These are phyloP conservation scores for Cataglyphis altisquamis DNA, from an alignment of 2,888 invertebrate genomes.

Conservation along the genomic window DNA sequence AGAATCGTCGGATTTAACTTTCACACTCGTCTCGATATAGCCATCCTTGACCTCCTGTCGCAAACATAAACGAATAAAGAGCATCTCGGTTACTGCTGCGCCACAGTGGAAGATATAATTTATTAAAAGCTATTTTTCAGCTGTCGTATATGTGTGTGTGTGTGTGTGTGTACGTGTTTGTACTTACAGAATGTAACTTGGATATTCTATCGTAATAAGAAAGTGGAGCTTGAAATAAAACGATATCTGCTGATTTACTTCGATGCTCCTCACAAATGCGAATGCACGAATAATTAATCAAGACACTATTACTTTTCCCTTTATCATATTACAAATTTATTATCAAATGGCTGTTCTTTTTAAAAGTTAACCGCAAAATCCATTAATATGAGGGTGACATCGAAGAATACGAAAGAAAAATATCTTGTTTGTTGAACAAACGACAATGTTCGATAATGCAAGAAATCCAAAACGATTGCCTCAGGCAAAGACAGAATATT, in stretches of 20 bases:
- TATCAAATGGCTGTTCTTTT: slow-evolving; percentile 3
- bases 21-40: slow-evolving; percentile 6
- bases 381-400: background rate
- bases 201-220: background rate
- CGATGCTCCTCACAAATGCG: background rate
- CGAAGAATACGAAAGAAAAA: slow-evolving; percentile 16
- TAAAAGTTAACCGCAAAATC: slow-evolving; percentile 10
- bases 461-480: slow-evolving; percentile 18
- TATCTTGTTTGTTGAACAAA: slow-evolving; percentile 24
- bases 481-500: slow-evolving; percentile 39
- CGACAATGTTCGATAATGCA: slow-evolving; percentile 41
- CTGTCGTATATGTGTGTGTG: background rate
- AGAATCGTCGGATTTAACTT: slow-evolving; percentile 38
- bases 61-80: slow-evolving; percentile 26
- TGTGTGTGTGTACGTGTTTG: background rate
- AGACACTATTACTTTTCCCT: background rate
- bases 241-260: background rate
- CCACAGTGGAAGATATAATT: slow-evolving; percentile 15
- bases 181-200: background rate
- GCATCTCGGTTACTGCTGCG: background rate
- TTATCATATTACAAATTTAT: background rate
- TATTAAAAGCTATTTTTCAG: slow-evolving; percentile 1
- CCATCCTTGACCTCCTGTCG: slow-evolving; percentile 39
- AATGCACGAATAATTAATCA: slow-evolving; percentile 20
- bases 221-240: background rate